Evolutionary conservation across 2,113 vertebrate species (phyloP).

Genomic region (Dasyornis broadbenti): DNA sequence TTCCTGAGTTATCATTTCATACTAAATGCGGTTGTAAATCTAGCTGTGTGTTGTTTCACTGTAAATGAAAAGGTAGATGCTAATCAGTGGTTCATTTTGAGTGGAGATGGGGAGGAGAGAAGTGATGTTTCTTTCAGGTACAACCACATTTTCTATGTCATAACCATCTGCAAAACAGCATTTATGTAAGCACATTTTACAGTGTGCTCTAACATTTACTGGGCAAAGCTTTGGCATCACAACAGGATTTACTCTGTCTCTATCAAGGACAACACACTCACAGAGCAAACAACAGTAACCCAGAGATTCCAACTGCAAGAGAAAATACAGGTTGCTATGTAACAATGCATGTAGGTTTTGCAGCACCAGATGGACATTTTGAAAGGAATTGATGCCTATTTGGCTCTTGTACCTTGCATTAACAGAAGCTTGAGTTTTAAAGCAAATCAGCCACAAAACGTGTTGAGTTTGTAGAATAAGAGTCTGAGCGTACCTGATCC

Average conservation of each 20-base stretch:
- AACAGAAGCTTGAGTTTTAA: constrained; percentile 11
- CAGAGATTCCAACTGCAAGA: constrained; percentile 13
- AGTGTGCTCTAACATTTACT: not conserved
- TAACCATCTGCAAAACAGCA: not conserved
- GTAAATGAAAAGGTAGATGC: not conserved
- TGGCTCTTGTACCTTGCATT: not conserved
- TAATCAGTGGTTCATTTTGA: not conserved
- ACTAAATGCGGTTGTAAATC: not conserved
- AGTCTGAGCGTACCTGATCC: not conserved
- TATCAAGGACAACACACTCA: constrained; percentile 26
- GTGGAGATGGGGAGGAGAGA: not conserved
- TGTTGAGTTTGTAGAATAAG: not conserved
- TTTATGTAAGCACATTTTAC: not conserved
- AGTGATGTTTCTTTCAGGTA: not conserved
- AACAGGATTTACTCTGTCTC: not conserved
- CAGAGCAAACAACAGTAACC: constrained; percentile 15
- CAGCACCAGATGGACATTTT: constrained; percentile 46
- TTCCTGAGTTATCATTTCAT: not conserved
- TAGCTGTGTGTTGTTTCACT: not conserved
- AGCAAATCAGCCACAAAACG: not conserved
- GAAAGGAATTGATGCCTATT: not conserved
- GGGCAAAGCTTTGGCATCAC: not conserved
- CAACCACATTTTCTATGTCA: not conserved
- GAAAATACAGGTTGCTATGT: constrained; percentile 40
- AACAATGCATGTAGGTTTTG: constrained; percentile 29